Conservation (phyloP, 1,140 invertebrate species). For the Druon quercuslanigerum region DNA sequence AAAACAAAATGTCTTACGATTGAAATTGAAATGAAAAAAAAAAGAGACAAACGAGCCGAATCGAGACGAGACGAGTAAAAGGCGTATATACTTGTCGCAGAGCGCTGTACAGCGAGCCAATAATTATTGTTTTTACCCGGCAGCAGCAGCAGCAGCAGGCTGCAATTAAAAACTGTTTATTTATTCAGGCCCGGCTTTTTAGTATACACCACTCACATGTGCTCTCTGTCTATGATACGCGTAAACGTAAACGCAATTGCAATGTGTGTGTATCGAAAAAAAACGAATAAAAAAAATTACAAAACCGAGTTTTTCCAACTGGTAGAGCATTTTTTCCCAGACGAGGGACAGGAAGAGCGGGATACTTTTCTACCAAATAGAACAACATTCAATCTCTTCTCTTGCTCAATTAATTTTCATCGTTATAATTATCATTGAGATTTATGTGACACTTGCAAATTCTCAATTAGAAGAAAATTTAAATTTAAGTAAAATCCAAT, state of each 20-base stretch:
- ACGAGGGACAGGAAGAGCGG: no score
- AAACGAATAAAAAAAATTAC: neutral
- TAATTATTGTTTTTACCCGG: conserved; percentile 75
- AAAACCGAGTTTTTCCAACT: neutral
- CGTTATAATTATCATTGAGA: no score
- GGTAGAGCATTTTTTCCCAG: no score
- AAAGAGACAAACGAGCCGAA: neutral
- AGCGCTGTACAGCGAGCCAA: conserved; percentile 65
- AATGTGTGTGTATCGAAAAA: neutral
- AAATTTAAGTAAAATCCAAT: no score
- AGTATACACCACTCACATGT: conserved; percentile 56
- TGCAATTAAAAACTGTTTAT: conserved; percentile 76
- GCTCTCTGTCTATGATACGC: conserved; percentile 25
- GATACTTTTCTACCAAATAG: no score
- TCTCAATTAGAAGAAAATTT: no score
- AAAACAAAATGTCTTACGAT: no score
- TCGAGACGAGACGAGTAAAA: neutral
- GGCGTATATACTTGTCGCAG: conserved; percentile 57
- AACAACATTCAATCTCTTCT: no score
- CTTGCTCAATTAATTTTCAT: no score
- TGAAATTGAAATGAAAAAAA: neutral
- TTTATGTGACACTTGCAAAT: no score
- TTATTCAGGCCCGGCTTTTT: conserved; percentile 74
- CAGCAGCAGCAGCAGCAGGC: conserved; percentile 69
- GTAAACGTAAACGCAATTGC: conserved; percentile 32